phyloP scores from a whole-genome alignment of 2,888 invertebrate genomes.

The Pelosia muscerda region DNA sequence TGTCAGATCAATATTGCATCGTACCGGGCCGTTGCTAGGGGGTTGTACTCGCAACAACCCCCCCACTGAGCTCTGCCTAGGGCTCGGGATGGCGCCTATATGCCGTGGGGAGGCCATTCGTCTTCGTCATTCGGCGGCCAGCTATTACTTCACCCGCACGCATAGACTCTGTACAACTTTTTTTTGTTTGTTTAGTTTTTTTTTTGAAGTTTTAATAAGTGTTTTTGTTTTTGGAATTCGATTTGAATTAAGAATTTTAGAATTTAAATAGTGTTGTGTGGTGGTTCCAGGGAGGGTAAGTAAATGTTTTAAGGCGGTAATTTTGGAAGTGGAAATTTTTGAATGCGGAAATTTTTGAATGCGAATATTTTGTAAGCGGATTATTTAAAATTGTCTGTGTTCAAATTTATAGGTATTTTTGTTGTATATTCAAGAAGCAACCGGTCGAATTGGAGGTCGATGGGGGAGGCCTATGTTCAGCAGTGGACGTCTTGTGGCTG shows the following conservation, averaged over 20 bases:
- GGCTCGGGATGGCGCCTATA: slow-evolving; percentile 1
- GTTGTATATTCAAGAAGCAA: background rate
- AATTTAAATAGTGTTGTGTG: background rate
- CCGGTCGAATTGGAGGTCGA: too few species aligned
- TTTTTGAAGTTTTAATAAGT: background rate
- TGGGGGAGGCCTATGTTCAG: too few species aligned
- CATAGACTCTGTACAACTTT: background rate
- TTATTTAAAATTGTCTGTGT: background rate
- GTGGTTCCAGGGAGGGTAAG: background rate
- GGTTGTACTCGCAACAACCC: slow-evolving; percentile 6
- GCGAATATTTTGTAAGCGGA: background rate
- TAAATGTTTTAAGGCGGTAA: background rate
- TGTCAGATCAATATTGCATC: slow-evolving; percentile 29
- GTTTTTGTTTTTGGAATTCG: background rate
- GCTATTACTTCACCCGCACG: slow-evolving; percentile 16
- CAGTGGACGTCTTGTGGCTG: too few species aligned
- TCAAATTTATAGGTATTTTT: background rate
- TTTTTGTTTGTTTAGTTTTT: slow-evolving; percentile 5
- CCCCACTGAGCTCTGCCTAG: slow-evolving; percentile 16
- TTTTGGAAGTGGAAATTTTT: background rate
- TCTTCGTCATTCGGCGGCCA: slow-evolving; percentile 12
- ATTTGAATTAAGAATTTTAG: background rate
- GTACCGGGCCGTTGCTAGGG: slow-evolving; percentile 24
- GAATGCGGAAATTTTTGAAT: background rate
- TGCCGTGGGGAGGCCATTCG: slow-evolving; percentile 17